Evolutionary conservation across 2,888 invertebrate species (phyloP).

Genomic region (Pseudococcus longispinus): DNA sequence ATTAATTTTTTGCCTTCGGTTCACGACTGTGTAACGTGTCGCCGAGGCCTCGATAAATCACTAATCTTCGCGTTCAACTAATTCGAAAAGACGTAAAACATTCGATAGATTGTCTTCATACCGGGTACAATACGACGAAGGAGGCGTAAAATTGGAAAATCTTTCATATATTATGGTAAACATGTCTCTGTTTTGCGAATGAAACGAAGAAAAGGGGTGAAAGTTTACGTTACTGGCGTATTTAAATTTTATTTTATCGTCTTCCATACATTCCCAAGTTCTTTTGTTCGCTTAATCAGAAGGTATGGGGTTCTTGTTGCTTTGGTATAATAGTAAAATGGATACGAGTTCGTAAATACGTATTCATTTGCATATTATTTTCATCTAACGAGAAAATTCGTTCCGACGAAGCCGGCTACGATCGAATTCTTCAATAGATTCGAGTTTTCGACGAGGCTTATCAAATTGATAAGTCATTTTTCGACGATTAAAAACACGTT

Average conservation of each 20-base stretch:
- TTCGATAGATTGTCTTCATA: neutral
- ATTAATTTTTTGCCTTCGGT: neutral
- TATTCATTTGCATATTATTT: slow-evolving; percentile 10
- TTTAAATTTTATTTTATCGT: neutral
- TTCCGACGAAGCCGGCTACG: neutral
- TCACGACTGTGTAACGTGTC: neutral
- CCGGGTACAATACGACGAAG: neutral
- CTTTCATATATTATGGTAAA: slow-evolving; percentile 1
- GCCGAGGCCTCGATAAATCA: neutral
- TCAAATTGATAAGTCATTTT: neutral
- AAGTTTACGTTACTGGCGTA: neutral
- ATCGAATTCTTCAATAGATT: neutral
- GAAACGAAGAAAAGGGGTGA: neutral
- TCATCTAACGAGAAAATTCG: neutral
- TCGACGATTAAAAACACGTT: neutral
- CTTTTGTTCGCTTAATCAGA: neutral
- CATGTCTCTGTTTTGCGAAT: neutral
- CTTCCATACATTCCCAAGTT: neutral
- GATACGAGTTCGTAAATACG: neutral
- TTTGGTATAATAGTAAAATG: neutral
- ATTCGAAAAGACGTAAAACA: neutral
- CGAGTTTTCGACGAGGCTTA: neutral
- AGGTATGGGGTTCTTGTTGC: too few relatives aligned
- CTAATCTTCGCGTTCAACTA: neutral
- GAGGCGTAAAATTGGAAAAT: neutral